Conservation (phyloP, 2,113 vertebrate genomes). For the Chionis minor region DNA sequence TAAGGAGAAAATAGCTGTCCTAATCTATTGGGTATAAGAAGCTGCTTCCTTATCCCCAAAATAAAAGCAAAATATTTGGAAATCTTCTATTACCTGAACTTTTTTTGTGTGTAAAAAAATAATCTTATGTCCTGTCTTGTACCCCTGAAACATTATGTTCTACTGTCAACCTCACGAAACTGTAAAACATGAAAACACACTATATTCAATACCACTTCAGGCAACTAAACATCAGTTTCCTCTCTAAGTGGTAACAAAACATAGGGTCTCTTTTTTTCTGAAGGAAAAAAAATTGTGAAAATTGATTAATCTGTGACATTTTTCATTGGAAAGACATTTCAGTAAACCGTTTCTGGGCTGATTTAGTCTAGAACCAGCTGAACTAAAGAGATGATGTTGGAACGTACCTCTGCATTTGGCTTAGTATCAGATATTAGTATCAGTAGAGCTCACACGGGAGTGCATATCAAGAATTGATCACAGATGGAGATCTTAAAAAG, state of each 20-base stretch:
- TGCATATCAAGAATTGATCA: accelerated
- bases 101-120: neutral
- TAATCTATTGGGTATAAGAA: neutral
- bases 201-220: neutral
- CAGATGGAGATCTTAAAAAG: neutral
- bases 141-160: neutral
- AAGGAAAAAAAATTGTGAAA: neutral
- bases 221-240: neutral
- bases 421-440: neutral
- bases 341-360: neutral
- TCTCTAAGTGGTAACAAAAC: neutral
- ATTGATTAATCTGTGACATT: neutral
- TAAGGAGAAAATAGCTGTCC: neutral
- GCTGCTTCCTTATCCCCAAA: neutral
- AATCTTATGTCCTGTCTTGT: neutral
- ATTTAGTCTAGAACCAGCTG: neutral
- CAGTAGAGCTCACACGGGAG: neutral
- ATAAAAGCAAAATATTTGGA: neutral
- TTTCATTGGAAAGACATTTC: neutral
- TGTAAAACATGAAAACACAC: neutral
- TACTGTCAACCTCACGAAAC: neutral
- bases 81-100: neutral
- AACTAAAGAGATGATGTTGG: neutral
- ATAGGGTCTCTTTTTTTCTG: neutral
- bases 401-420: neutral